phyloP scores from a whole-genome alignment of 2,888 invertebrate genomes.

The Troilus luridus region DNA sequence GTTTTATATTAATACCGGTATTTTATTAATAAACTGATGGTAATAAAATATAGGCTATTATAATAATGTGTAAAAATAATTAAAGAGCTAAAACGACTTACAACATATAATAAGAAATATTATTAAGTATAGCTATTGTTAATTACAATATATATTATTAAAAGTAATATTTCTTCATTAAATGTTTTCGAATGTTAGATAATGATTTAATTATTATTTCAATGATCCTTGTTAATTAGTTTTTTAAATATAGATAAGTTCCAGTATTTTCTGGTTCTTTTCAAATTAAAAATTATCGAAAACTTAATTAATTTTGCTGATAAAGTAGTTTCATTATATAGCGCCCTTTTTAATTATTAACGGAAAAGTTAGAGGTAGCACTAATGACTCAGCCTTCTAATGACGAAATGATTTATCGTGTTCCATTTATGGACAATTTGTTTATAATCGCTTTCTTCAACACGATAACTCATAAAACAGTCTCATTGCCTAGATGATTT shows the following conservation, averaged over 20 bases:
- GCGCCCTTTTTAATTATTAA: neutral
- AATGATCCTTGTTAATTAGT: neutral
- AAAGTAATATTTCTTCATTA: neutral
- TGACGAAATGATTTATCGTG: constrained; percentile 16
- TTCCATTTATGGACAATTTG: constrained; percentile 21
- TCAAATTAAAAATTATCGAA: neutral
- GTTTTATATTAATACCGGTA: too few species aligned
- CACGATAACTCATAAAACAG: constrained; percentile 5
- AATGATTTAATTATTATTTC: neutral
- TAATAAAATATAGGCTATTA: too few species aligned
- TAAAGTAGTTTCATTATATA: neutral
- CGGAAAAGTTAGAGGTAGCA: neutral
- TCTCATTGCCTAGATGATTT: neutral
- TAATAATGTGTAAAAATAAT: neutral
- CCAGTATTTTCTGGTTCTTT: neutral
- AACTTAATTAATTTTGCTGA: neutral
- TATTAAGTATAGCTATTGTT: too few species aligned
- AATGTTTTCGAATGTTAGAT: neutral
- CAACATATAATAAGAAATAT: neutral
- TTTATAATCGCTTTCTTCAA: constrained; percentile 10
- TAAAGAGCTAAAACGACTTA: neutral
- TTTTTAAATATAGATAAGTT: neutral
- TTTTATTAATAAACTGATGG: too few species aligned
- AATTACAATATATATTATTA: too few species aligned
- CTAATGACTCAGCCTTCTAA: neutral